Conservation (phyloP, 1,140 invertebrate species). For the Bilobella aurantiaca region DNA sequence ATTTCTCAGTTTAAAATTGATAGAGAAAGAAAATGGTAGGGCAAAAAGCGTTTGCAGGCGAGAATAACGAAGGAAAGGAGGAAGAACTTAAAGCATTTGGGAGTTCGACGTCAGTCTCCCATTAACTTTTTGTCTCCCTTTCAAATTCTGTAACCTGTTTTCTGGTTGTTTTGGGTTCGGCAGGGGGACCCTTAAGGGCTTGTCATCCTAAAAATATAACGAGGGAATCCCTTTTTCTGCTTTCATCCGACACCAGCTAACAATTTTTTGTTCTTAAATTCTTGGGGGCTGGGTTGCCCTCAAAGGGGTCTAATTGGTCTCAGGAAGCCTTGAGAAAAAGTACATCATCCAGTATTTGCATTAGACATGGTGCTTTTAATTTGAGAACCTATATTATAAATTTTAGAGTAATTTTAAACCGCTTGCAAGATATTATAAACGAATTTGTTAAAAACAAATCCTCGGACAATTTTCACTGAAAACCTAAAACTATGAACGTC, state of each 20-base stretch:
- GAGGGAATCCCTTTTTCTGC: constrained; percentile 1
- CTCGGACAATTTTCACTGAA: no score
- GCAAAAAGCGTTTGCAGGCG: not conserved
- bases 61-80: not conserved
- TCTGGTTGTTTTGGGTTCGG: not conserved
- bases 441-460: no score
- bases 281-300: not conserved
- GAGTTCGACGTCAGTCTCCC: constrained; percentile 1
- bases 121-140: constrained; percentile 1
- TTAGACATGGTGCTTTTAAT: not conserved
- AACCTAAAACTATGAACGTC: no score
- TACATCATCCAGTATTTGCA: not conserved
- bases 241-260: not conserved
- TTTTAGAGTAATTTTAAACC: not conserved
- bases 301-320: not conserved
- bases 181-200: not conserved
- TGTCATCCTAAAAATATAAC: not conserved
- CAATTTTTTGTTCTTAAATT: not conserved
- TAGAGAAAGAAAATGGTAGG: not conserved
- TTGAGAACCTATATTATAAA: not conserved
- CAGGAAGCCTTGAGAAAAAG: constrained; percentile 4
- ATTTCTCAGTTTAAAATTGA: not conserved
- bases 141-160: not conserved
- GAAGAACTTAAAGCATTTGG: not conserved
- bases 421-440: no score